Base-by-base conservation (phyloP, 37 sponge, comb jelly and placozoan genomes). In the Mnemiopsis leidyi region DNA sequence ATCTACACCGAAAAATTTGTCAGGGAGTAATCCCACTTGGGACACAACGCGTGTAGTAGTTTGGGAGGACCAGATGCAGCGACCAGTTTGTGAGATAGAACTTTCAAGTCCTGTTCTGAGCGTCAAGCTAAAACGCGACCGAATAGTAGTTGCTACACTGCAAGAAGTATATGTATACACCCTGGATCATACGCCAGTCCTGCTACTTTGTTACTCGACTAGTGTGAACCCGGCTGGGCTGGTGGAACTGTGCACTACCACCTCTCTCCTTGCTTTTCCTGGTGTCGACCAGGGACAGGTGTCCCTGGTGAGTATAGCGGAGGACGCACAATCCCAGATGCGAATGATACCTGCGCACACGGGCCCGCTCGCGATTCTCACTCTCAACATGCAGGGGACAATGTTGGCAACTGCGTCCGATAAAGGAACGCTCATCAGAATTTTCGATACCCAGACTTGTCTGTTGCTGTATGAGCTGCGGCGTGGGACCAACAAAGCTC, bases 41-140 rank as follows among this genome's bases (percentile, higher is more conserved):
- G 90, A 85, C 23, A 40, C 61, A 2, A 85, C 33, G 48, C 38
- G 25, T 0, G 90, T 85, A 13, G 48, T 85, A 23, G 90, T 85
- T 7, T 85, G 90, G 90, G 90, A 85, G 90, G 90, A 85, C 36
- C 90, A 85, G 36, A 85, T 85, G 0, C 90, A 85, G 23, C 90
- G 36, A 21, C 73, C 79, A 85, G 90, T 85, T 2, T 85, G 90
- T 25, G 61, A 85, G 48, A 39, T 85, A 7, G 23, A 35, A 39
- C 29, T 85, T 25, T 23, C 32, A 25, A 38, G 29, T n/a, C 36
- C 32, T 21, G 90, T 85, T 7, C 48, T 85, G 40, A 23, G 61
- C 36, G 90, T 85, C 21, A 38, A 26, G 35, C 61, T 85, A 29
- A 85, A 85, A 28, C 39, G 90, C 1, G 90, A 85, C 36, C 39